Evolutionary conservation across 1,140 invertebrate species (phyloP), one percentile per base, ranked within the genome.

Genomic region (Fopius arisanus): DNA sequence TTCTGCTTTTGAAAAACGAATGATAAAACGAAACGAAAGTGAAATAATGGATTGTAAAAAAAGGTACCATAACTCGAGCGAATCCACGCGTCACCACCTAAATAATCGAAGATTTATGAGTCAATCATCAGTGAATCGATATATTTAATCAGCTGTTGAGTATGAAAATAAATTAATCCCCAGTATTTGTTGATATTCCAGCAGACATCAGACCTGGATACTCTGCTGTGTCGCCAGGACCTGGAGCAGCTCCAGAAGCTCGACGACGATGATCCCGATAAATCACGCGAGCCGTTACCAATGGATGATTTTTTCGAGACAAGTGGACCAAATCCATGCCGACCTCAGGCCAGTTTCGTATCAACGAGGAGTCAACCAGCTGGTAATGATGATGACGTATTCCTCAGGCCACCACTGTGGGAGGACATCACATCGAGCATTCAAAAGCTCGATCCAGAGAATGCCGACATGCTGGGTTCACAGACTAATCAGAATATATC

Each of bases 401-500:
- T 94, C 86, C 90, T 95, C 75, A 91, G 94, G 79, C 94, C 94
- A 9, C 92, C 92, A 14, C 89, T 95, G 6, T 96, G 95, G 95
- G 95, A 96, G 85, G 95, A 96, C 88, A 96, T 96, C 82, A 93
- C 94, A 59, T 94, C 94, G 81, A 95, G 94, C 78, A 95, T 96
- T 83, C 92, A 95, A 79, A 96, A 95, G 84, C 92, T 96, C 76
- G 94, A 96, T 83, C 94, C 94, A 14, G 94, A 95, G 83, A 95
- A 95, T 82, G 93, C 94, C n/a, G 93, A 95, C 82, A 95, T 96
- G 93, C 87, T 96, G 75, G 93, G 91, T 41, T 83, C 83, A 67
- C 90, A 83, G 79, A 43, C 59, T 0, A 2, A 12, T 3, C 33
- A 54, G 21, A 19, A 67, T 23, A 23, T 89, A 83, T 88, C 91